Evolutionary conservation across 2,888 invertebrate genomes (phyloP), one percentile per base, ranked within the genome.

Genomic region (Hydraecia micacea): DNA sequence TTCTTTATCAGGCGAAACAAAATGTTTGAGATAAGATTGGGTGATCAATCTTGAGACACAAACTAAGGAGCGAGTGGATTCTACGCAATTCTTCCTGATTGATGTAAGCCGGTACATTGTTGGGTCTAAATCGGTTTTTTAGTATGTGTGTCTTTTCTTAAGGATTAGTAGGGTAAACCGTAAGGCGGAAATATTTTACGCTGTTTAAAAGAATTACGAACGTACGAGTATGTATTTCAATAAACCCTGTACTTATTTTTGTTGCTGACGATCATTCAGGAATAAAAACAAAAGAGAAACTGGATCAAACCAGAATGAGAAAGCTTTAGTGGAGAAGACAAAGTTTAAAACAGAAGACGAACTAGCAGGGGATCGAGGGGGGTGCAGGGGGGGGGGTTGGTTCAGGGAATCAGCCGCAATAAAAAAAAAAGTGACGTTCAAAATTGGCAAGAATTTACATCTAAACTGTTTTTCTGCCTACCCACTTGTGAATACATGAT

Each of bases 11-110:
- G 39, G 72, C 80, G 25, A 73, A 88, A 86, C 80, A 89, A 86
- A 88, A 87, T 82, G 70, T 73, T 75, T 46, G 70, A 62, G 77
- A 68, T 75, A 87, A 86, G 88, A 88, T 88, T 86, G n/a, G n/a
- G n/a, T n/a, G 89, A 88, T 88, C 81, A 72, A 74, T 58, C 72
- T 71, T 71, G 52, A 69, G 71, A 55, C 58, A 63, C 69, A 52
- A 46, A 71, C 74, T 71, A 63, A 73, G 85, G 77, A 84, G 52
- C 13, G 62, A 66, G 36, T 71, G 76, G 77, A 73, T 77, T 73
- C 65, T 28, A 71, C 76, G 73, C 75, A 62, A 80, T 79, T 81
- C 73, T 28, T 25, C 71, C 72, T 87, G 87, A 87, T 87, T 83
- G 83, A 87, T 87, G 85, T 74, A 79, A 80, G 72, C 65, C 58